These are phyloP conservation scores for Teinopalpus imperialis DNA, from an alignment of 2,888 invertebrate species.

Conservation along the genomic window DNA sequence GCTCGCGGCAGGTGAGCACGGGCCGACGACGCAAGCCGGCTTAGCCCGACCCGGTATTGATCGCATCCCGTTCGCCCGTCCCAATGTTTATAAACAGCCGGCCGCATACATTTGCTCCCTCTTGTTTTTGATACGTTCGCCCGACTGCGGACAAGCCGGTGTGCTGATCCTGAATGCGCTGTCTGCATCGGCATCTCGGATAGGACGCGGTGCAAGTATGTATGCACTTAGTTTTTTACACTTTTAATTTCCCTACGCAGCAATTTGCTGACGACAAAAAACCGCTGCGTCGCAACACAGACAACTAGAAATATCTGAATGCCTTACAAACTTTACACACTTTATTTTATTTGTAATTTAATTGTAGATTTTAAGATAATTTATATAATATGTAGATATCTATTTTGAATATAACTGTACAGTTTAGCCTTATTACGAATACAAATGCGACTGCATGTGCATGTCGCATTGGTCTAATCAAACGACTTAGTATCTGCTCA, in stretches of 20 bases:
- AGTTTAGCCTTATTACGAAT: neutral
- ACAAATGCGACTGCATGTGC: conserved; percentile 25
- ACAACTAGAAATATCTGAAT: conserved; percentile 30
- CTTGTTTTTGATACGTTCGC: conserved; percentile 64
- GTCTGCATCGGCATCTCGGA: conserved; percentile 45
- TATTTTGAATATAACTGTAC: neutral
- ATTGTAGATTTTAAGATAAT: too few relatives aligned
- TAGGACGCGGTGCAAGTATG: conserved; percentile 59
- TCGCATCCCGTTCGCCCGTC: conserved; percentile 55
- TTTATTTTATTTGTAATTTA: too few relatives aligned
- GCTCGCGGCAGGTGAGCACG: conserved; percentile 60
- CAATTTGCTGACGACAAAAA: conserved; percentile 41
- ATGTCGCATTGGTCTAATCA: conserved; percentile 27
- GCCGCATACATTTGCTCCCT: conserved; percentile 60
- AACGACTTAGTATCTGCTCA: conserved; percentile 24
- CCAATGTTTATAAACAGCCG: conserved; percentile 80
- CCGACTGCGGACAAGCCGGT: conserved; percentile 46
- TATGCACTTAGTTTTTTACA: conserved; percentile 55
- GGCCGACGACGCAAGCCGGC: conserved; percentile 53
- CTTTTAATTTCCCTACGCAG: conserved; percentile 39
- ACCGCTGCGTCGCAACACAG: conserved; percentile 36
- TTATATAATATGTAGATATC: too few relatives aligned
- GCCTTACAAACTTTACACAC: too few relatives aligned
- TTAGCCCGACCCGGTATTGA: conserved; percentile 58
- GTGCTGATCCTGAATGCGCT: conserved; percentile 54